These are phyloP conservation scores for Popillia japonica DNA, from an alignment of 1,140 invertebrate genomes.

Conservation along the genomic window DNA sequence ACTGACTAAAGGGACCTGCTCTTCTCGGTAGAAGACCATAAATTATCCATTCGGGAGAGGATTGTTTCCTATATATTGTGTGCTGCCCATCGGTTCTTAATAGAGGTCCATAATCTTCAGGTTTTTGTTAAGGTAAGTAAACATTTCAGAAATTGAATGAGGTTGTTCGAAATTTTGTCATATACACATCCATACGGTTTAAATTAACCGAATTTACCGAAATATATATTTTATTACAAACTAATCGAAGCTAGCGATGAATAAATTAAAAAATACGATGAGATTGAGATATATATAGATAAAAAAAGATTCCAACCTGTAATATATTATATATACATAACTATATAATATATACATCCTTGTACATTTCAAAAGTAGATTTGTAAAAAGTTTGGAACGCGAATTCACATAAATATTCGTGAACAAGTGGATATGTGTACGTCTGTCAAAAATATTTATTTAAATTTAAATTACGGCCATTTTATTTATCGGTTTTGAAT, in stretches of 20 bases:
- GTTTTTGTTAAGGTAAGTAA: not conserved
- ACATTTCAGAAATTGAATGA: no score
- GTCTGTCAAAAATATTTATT: slow-evolving; percentile 47
- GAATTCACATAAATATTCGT: slow-evolving; percentile 37
- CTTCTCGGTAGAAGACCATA: slow-evolving; percentile 43
- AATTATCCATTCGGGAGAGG: slow-evolving; percentile 40
- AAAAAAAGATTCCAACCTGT: no score
- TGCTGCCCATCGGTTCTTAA: not conserved
- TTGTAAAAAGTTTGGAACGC: not conserved
- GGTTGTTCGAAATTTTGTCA: no score
- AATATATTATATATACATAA: no score
- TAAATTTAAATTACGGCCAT: slow-evolving; percentile 46
- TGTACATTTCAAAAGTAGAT: not conserved
- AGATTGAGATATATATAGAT: no score
- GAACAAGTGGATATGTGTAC: slow-evolving; percentile 41
- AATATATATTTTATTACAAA: no score
- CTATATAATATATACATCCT: no score
- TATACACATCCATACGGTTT: no score
- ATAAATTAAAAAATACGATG: no score
- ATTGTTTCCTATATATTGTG: slow-evolving; percentile 43
- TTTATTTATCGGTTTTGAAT: slow-evolving; percentile 45
- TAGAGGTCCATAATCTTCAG: not conserved
- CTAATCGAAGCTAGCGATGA: no score
- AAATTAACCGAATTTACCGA: no score
- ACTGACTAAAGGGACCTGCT: slow-evolving; percentile 42